phyloP scores from a whole-genome alignment of 1,140 invertebrate species.

The Apis laboriosa region DNA sequence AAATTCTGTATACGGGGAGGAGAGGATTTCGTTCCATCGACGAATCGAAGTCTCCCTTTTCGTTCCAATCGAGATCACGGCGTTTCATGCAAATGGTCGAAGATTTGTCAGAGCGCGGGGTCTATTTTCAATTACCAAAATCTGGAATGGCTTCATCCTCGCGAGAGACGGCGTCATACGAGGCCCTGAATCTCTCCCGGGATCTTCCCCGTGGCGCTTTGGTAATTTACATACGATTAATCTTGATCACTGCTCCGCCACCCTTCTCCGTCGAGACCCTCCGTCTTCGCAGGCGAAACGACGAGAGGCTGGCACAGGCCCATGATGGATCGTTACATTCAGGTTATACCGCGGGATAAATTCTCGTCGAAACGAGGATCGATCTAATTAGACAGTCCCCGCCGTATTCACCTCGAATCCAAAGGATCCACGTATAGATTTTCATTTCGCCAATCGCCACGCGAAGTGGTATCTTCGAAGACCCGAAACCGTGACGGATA shows the following conservation, averaged over 20 bases:
- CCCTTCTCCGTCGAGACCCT: slow-evolving; percentile 40
- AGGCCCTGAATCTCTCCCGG: slow-evolving; percentile 34
- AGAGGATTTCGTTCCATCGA: not conserved
- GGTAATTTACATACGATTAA: slow-evolving; percentile 68
- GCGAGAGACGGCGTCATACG: not conserved
- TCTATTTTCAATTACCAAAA: slow-evolving; percentile 57
- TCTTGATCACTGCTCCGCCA: slow-evolving; percentile 58
- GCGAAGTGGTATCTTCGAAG: not conserved
- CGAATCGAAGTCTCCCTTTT: not conserved
- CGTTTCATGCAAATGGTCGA: not conserved
- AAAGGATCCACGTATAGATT: not conserved
- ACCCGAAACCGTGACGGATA: no score
- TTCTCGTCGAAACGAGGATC: slow-evolving; percentile 39
- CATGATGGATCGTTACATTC: slow-evolving; percentile 62
- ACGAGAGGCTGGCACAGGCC: slow-evolving; percentile 25
- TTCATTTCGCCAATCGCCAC: not conserved
- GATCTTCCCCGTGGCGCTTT: slow-evolving; percentile 31
- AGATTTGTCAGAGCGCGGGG: not conserved
- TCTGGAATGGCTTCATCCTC: slow-evolving; percentile 35
- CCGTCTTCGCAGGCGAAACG: slow-evolving; percentile 45
- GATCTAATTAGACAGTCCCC: slow-evolving; percentile 49
- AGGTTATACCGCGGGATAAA: slow-evolving; percentile 39
- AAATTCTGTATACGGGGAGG: not conserved
- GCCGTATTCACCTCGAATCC: not conserved
- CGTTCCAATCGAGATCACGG: slow-evolving; percentile 1